Base-by-base conservation (phyloP, 2,113 vertebrate species). In the Sterna hirundo region DNA sequence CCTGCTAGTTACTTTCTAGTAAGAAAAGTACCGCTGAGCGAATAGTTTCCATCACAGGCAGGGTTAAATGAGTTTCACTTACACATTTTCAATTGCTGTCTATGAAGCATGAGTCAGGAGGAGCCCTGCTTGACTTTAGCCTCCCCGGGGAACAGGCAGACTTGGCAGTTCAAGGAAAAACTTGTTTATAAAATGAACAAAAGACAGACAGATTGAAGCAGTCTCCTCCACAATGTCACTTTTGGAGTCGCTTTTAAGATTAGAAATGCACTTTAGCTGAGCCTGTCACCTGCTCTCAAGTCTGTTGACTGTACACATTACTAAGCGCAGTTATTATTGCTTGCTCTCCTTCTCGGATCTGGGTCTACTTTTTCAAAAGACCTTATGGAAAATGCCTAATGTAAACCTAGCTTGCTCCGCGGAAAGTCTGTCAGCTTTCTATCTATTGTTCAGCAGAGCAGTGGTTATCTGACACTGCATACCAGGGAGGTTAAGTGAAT, bases 401-500 rank as follows among this genome's bases (percentile, higher is more conserved):
- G 92, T 69, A 86, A 91, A 91, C 68, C 70, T 68, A 51, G 89
- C 83, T 54, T 36, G 38, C 69, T 81, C 12, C 70, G 68, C 44
- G 61, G 62, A 20, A 82, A 54, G 36, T 7, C 78, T 14, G 80
- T 75, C 69, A 61, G 71, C 80, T 76, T 46, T 60, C 42, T 64
- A 25, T 57, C 81, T 58, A 68, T 90, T 93, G 90, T 83, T 94
- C 60, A 55, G 75, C 76, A 60, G 62, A 77, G 79, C 49, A 19
- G 2, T 26, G 80, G 79, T 90, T 88, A 93, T 83, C 93, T 77
- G 87, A 95, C 52, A 54, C 69, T 52, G 82, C 84, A 76, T 93
- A n/a, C 87, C 68, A 30, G 66, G 84, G 87, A 94, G 92, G 90
- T 93, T 44, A 94, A 94, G 62, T 72, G 84, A 96, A 96, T 94